phyloP scores from a whole-genome alignment of 2,888 invertebrate genomes.

The Colletes collaris region DNA sequence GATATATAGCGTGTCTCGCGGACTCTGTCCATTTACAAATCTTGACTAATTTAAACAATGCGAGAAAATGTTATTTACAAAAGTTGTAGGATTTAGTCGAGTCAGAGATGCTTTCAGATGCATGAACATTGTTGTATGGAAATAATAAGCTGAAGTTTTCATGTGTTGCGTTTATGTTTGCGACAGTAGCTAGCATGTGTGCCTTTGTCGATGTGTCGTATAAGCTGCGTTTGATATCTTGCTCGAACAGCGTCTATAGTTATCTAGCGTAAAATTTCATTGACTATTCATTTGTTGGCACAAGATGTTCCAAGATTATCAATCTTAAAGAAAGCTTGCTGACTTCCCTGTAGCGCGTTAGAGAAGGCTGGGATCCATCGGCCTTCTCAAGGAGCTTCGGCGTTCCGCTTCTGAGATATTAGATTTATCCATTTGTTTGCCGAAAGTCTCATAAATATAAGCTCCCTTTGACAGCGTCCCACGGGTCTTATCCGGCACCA shows the following conservation, averaged over 20 bases:
- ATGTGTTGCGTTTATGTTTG: too few species aligned
- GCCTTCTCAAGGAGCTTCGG: constrained; percentile 64
- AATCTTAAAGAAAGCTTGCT: constrained; percentile 13
- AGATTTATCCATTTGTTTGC: constrained; percentile 83
- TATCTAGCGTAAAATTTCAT: background rate
- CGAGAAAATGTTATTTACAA: too few species aligned
- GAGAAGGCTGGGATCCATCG: constrained; percentile 16
- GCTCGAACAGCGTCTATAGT: background rate
- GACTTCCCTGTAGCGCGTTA: background rate
- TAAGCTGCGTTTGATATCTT: too few species aligned
- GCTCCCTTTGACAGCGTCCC: constrained; percentile 81
- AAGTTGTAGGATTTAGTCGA: too few species aligned
- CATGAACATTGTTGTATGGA: too few species aligned
- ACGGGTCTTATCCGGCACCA: constrained; percentile 77
- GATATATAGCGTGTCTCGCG: too few species aligned
- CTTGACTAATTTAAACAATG: too few species aligned
- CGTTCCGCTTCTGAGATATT: constrained; percentile 75
- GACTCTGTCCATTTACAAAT: too few species aligned
- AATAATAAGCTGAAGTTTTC: too few species aligned
- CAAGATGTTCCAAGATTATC: constrained; percentile 20
- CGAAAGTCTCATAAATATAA: constrained; percentile 82
- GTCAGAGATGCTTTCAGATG: too few species aligned
- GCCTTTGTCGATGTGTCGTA: too few species aligned
- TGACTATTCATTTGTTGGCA: background rate
- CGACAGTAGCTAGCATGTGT: too few species aligned